phyloP scores from a whole-genome alignment of 2,888 invertebrate genomes.

The Celastrina argiolus region DNA sequence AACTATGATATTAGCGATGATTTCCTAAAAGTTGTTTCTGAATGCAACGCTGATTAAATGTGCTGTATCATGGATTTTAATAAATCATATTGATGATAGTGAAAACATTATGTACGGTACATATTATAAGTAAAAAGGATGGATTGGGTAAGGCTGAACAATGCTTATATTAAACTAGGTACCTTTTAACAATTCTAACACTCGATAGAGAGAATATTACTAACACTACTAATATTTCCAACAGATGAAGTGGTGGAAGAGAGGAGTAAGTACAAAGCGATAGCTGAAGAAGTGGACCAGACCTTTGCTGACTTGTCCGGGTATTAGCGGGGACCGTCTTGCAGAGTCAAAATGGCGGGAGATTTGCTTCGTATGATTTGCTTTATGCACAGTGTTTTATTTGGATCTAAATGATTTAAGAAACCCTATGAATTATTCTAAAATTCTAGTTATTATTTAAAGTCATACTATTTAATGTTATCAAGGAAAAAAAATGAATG shows the following conservation, averaged over 20 bases:
- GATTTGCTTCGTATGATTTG: slow-evolving; percentile 35
- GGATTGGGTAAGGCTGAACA: too few species aligned
- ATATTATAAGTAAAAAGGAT: too few species aligned
- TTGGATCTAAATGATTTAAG: background rate
- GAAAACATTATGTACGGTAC: too few species aligned
- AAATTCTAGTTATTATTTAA: background rate
- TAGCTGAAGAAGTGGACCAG: slow-evolving; percentile 98
- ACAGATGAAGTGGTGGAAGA: slow-evolving; percentile 92
- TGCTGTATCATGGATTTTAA: too few species aligned
- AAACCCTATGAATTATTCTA: background rate
- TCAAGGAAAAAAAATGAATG: background rate
- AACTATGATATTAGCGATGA: too few species aligned
- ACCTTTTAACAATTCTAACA: slow-evolving; percentile 32
- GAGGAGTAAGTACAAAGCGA: slow-evolving; percentile 98
- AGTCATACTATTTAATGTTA: background rate
- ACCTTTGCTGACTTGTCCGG: slow-evolving; percentile 97
- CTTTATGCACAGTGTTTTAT: slow-evolving; percentile 31
- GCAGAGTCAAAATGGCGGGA: slow-evolving; percentile 35
- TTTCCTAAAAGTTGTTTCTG: too few species aligned
- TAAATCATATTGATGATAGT: too few species aligned
- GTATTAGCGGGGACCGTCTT: slow-evolving; percentile 78
- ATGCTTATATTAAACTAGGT: too few species aligned
- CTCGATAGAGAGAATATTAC: background rate
- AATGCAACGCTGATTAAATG: too few species aligned
- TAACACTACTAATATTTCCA: slow-evolving; percentile 52